phyloP scores from a whole-genome alignment of 2,113 vertebrate genomes.

The Vulpes vulpes region DNA sequence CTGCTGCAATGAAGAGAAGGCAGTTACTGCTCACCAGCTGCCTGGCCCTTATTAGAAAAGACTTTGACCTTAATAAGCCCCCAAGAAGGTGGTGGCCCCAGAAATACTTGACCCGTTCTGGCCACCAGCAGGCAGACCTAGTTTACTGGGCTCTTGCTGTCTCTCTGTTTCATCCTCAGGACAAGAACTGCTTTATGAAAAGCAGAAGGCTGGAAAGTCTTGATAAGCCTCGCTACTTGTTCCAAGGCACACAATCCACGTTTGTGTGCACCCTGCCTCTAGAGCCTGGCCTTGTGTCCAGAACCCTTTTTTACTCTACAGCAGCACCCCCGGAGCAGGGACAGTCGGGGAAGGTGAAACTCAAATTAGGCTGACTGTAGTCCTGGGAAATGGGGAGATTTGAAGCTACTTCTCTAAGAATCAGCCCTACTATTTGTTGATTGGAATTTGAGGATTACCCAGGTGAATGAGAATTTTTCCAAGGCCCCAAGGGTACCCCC shows the following conservation, averaged over 20 bases:
- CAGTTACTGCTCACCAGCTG: background rate
- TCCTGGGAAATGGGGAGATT: background rate
- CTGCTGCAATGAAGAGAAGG: background rate
- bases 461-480: background rate
- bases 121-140: background rate
- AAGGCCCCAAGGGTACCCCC: background rate
- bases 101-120: background rate
- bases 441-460: background rate
- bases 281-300: background rate
- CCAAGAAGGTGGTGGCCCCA: background rate
- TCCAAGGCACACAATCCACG: background rate
- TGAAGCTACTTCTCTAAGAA: background rate
- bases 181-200: conserved; percentile 1
- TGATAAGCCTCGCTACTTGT: background rate
- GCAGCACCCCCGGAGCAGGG: background rate
- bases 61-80: background rate
- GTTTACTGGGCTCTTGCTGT: background rate
- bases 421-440: background rate
- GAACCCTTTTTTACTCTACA: background rate
- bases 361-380: background rate
- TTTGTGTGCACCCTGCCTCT: background rate
- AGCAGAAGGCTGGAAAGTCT: background rate
- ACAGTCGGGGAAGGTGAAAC: background rate
- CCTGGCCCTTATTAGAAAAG: background rate
- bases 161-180: background rate